Conservation (phyloP, 2,113 vertebrate species). For the Lepus timidus region DNA sequence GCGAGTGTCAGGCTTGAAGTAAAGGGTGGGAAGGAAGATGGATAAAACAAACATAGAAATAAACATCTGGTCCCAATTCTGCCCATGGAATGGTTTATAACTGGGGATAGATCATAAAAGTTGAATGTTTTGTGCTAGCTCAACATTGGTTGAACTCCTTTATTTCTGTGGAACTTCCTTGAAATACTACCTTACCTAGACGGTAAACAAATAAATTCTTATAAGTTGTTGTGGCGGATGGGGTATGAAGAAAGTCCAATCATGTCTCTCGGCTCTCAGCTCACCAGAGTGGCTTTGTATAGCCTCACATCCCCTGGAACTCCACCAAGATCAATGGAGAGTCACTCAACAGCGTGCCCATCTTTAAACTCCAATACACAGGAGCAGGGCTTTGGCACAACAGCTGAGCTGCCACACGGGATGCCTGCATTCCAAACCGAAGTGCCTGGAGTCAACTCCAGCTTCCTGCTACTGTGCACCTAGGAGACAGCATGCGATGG, state of each 20-base stretch:
- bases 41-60: neutral
- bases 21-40: neutral
- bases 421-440: too few species aligned
- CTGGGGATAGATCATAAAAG: neutral
- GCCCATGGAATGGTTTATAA: neutral
- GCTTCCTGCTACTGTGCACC: too few species aligned
- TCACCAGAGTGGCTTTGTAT: neutral
- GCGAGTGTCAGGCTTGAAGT: neutral
- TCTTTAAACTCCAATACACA: neutral
- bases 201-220: neutral
- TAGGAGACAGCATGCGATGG: too few species aligned
- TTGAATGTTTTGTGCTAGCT: neutral
- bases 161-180: neutral
- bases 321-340: neutral
- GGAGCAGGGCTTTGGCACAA: too few species aligned
- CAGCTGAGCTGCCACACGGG: too few species aligned
- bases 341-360: neutral
- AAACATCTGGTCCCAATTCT: neutral
- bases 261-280: too few species aligned
- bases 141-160: neutral
- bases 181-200: conserved; percentile 8
- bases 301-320: neutral
- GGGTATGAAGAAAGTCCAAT: neutral
- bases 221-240: neutral
- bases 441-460: too few species aligned